Percentiles rank a stretch among this genome's conserved stretches.
phyloP scores from a whole-genome alignment of 1,140 invertebrate species.

The Dolichoris vasculosae region DNA sequence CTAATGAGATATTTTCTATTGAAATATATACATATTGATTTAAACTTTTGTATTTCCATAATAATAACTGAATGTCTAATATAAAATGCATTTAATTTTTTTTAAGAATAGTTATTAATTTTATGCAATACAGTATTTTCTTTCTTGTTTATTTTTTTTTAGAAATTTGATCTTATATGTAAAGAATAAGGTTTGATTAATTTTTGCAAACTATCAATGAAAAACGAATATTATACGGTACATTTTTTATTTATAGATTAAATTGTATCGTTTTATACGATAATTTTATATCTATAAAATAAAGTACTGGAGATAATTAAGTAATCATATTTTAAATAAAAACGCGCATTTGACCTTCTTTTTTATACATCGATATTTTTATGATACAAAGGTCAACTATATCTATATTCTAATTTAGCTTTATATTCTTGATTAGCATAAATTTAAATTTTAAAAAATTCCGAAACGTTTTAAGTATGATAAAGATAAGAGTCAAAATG shows the following conservation, averaged over 20 bases:
- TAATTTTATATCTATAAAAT: neutral
- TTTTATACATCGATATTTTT: neutral
- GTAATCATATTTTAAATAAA: neutral
- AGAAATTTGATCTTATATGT: neutral
- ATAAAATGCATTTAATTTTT: too few species aligned
- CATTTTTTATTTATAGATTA: neutral
- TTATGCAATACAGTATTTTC: too few species aligned
- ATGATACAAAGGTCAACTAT: neutral
- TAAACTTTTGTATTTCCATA: neutral
- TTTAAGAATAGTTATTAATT: too few species aligned
- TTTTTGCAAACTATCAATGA: too few species aligned
- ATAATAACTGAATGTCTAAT: neutral
- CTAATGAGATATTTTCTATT: neutral
- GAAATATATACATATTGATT: neutral
- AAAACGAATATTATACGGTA: too few species aligned
- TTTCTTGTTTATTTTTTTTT: neutral
- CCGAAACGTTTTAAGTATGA: neutral
- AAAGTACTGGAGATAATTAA: neutral
- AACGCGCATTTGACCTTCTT: neutral
- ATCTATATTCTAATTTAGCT: neutral
- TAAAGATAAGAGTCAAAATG: neutral
- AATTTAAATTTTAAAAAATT: neutral
- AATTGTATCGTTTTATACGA: neutral
- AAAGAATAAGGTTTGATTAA: too few species aligned
- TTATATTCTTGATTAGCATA: neutral